phyloP scores from a whole-genome alignment of 2,888 invertebrate genomes.

The Gastracanthus pulcherrimus region DNA sequence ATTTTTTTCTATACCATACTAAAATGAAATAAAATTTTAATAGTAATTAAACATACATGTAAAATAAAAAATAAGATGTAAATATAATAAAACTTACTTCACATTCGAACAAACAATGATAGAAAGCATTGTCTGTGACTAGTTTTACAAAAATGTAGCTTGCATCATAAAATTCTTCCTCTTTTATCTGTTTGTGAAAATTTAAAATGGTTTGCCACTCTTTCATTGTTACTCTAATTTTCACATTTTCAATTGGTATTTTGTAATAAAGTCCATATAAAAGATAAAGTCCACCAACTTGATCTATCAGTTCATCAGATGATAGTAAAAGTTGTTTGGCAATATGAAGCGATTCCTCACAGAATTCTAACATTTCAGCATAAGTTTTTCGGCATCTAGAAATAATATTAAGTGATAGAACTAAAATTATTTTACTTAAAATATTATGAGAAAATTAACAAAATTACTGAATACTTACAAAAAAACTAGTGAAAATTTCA shows the following conservation, averaged over 20 bases:
- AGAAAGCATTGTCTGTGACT: slow-evolving; percentile 68
- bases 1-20: slow-evolving; percentile 70
- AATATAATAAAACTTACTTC: slow-evolving; percentile 65
- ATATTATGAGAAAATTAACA: not conserved
- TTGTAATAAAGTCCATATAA: slow-evolving; percentile 73
- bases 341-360: slow-evolving; percentile 70
- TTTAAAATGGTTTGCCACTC: slow-evolving; percentile 70
- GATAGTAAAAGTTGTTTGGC: slow-evolving; percentile 69
- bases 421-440: not conserved
- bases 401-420: not conserved
- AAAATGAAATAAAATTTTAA: slow-evolving; percentile 20
- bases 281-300: slow-evolving; percentile 71
- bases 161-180: slow-evolving; percentile 71
- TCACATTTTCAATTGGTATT: slow-evolving; percentile 68
- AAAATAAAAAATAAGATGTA: slow-evolving; percentile 32
- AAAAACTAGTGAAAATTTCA: slow-evolving; percentile 72
- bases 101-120: slow-evolving; percentile 65
- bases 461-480: slow-evolving; percentile 62
- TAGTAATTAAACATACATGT: slow-evolving; percentile 7
- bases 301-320: slow-evolving; percentile 66
- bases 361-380: slow-evolving; percentile 69
- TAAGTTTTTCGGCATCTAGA: slow-evolving; percentile 65
- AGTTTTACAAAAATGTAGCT: slow-evolving; percentile 72
- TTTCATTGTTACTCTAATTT: slow-evolving; percentile 67
- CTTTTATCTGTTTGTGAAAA: slow-evolving; percentile 67